phyloP scores from a whole-genome alignment of 2,888 invertebrate genomes.

The Diaphora mendica region DNA sequence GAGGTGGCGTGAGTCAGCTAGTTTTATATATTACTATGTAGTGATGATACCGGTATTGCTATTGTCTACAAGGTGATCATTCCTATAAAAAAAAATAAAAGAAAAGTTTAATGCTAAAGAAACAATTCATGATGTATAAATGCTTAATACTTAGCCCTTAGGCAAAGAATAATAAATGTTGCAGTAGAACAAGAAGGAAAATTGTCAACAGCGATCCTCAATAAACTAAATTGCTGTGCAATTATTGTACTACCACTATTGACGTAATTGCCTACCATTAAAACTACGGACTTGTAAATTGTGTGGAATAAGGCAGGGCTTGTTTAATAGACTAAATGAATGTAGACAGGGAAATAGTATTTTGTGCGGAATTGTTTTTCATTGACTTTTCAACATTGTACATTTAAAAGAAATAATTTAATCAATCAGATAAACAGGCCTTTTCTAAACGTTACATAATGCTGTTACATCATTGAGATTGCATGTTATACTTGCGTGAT shows the following conservation, averaged over 20 bases:
- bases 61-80: no score
- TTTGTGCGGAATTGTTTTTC: background rate
- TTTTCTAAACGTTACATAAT: no score
- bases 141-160: constrained; percentile 40
- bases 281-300: constrained; percentile 36
- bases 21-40: no score
- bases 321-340: constrained; percentile 23
- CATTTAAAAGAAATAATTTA: no score
- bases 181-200: constrained; percentile 47
- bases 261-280: constrained; percentile 54
- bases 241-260: constrained; percentile 49
- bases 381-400: background rate
- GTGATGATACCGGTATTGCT: no score
- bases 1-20: no score
- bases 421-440: no score
- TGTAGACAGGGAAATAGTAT: constrained; percentile 4
- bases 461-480: no score
- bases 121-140: background rate
- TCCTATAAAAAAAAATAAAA: background rate
- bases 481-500: no score
- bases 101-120: background rate
- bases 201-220: constrained; percentile 55
- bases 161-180: constrained; percentile 50
- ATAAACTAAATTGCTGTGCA: constrained; percentile 54
- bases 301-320: constrained; percentile 32